A percentile compares a stretch with the other conserved stretches of the same genome.
Evolutionary conservation across 2,888 invertebrate species (phyloP).

Genomic region (Machimus atricapillus): DNA sequence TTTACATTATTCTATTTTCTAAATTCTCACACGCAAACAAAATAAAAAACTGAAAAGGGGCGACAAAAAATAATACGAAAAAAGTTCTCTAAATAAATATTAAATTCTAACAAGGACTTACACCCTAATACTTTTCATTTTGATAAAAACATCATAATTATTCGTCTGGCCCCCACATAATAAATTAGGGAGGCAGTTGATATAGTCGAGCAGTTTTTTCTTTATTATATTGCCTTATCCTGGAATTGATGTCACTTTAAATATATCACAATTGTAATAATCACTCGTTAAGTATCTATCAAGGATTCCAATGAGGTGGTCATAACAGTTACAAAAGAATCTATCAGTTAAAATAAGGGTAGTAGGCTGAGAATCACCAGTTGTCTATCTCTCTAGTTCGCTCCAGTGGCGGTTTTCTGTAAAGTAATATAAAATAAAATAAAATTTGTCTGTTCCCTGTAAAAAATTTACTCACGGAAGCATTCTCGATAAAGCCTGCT

Average conservation of each 20-base stretch:
- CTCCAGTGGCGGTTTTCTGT: constrained; percentile 60
- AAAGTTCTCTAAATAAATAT: neutral
- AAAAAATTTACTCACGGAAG: constrained; percentile 56
- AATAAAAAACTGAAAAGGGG: neutral
- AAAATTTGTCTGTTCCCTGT: neutral
- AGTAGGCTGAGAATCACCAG: constrained; percentile 53
- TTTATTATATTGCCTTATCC: neutral
- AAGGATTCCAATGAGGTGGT: constrained; percentile 22
- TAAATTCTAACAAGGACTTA: neutral
- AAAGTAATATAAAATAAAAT: constrained; percentile 7
- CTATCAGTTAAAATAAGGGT: neutral
- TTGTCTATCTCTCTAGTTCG: constrained; percentile 60
- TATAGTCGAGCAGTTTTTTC: neutral
- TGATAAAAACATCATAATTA: neutral
- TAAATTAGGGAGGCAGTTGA: neutral
- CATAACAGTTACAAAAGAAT: neutral
- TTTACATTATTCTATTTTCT: neutral
- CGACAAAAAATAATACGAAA: neutral
- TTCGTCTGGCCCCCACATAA: neutral
- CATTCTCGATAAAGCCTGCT: constrained; percentile 60
- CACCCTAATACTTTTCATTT: neutral
- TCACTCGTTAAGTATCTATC: constrained; percentile 28
- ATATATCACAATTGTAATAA: constrained; percentile 35
- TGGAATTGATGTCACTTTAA: constrained; percentile 22
- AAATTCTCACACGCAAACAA: neutral